Base-by-base conservation (phyloP, 2,113 vertebrate species). In the Hydrochoerus hydrochaeris region DNA sequence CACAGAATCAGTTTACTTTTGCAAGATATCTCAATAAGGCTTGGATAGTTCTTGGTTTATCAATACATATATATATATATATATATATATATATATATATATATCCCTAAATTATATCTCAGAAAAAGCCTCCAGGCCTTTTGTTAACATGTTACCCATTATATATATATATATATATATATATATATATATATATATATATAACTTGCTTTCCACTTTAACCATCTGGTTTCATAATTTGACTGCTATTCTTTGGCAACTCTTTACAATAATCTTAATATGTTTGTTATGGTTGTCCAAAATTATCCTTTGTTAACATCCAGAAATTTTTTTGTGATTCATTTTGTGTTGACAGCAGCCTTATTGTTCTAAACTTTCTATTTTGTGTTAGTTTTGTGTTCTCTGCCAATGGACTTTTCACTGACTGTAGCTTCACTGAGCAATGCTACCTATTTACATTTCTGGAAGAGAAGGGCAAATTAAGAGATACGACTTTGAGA, bases 391-490 rank as follows among this genome's bases (percentile, higher is more conserved):
- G 46, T 32, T 63, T 54, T 5, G 2, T 38, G 32, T 58, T 35
- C 52, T 90, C 71, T 6, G 20, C 12, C 78, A 85, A 20, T 1
- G 85, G 52, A 24, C 63, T 41, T 35, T 41, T 88, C 63, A 52
- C 30, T 24, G 86, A 52, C 44, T 95, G 3, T 69, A 49, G 52
- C 82, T 67, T 30, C 63, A 30, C 30, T 20, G 30, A 85, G 4
- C 24, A 26, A 90, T 93, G 67, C 52, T 30, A 94, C 44, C 57
- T 69, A 16, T 38, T 91, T 86, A 88, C 58, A 65, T 93, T 94
- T 90, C 82, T 81, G 14, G 63, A 94, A 58, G 26, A 69, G 14
- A 84, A 92, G 52, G 63, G 65, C n/a, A 92, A 90, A 92, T 81
- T 52, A 86, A 75, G 67, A 77, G 2, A 10, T 44, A 30, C 71